These are phyloP conservation scores for Agrochola lota DNA, from an alignment of 2,888 invertebrate species.

Conservation along the genomic window DNA sequence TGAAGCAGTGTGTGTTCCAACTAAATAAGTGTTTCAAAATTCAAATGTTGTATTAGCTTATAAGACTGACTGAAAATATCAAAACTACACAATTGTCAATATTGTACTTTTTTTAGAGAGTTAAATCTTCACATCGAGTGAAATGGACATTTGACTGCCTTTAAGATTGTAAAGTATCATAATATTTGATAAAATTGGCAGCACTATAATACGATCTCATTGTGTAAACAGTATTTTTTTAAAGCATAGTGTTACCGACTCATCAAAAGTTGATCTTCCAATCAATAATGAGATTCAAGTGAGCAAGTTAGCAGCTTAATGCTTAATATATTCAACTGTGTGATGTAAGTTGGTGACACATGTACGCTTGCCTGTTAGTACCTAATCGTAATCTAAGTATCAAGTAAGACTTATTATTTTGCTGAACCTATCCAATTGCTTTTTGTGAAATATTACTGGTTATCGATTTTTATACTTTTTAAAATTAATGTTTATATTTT, in stretches of 20 bases:
- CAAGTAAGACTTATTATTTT: constrained; percentile 56
- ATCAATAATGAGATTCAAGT: constrained; percentile 3
- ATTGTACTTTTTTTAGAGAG: constrained; percentile 55
- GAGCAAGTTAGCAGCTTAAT: constrained; percentile 9
- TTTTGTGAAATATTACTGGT: constrained; percentile 59
- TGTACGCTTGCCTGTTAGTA: constrained; percentile 67
- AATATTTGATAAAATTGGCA: constrained; percentile 41
- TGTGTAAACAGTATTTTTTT: constrained; percentile 35
- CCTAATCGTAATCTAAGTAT: constrained; percentile 65
- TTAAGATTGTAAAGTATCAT: constrained; percentile 41
- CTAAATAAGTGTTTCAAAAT: constrained; percentile 39
- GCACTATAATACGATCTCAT: constrained; percentile 53
- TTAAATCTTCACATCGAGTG: constrained; percentile 31
- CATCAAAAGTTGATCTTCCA: constrained; percentile 29
- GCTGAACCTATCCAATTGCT: constrained; percentile 33
- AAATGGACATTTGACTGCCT: constrained; percentile 41
- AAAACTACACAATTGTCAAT: constrained; percentile 54
- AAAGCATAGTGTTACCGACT: constrained; percentile 32
- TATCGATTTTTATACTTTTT: constrained; percentile 72
- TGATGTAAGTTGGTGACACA: constrained; percentile 43
- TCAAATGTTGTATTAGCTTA: constrained; percentile 61
- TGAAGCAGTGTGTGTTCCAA: constrained; percentile 36
- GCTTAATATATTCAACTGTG: constrained; percentile 24
- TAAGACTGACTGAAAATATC: constrained; percentile 68
- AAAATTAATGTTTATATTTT: constrained; percentile 72